These are phyloP conservation scores for Dromococcyx pavoninus DNA, from an alignment of 2,797 vertebrate species.

Conservation along the genomic window DNA sequence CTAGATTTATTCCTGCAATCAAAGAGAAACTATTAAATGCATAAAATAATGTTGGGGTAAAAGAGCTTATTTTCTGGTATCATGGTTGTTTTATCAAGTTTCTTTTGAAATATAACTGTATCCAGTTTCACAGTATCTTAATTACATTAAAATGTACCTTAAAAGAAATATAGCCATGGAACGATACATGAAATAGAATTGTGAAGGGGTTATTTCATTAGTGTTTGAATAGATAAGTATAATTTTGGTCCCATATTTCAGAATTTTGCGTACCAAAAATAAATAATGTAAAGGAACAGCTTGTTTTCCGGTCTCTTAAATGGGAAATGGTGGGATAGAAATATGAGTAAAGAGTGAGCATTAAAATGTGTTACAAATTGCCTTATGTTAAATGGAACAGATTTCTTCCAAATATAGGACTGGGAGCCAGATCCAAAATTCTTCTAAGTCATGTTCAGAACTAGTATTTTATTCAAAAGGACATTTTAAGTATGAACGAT, in stretches of 20 bases:
- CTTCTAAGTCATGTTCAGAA: background rate
- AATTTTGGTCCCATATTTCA: background rate
- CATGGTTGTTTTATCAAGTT: background rate
- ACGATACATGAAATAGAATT: background rate
- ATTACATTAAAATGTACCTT: background rate
- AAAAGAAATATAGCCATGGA: background rate
- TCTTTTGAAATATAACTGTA: background rate
- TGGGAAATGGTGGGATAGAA: background rate
- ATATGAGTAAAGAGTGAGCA: background rate
- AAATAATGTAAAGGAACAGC: background rate
- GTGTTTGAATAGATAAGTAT: background rate
- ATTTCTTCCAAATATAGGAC: background rate
- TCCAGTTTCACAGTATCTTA: background rate
- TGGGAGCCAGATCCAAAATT: background rate
- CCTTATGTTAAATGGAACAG: background rate
- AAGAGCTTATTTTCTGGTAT: background rate
- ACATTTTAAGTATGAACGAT: background rate
- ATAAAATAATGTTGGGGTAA: background rate
- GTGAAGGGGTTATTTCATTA: background rate
- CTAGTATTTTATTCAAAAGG: background rate
- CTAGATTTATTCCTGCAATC: background rate
- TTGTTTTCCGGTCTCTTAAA: background rate
- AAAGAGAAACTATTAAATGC: background rate
- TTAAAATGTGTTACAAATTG: background rate
- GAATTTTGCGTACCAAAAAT: background rate